Conservation (phyloP, 2,888 invertebrate species). For the Trilocha varians region DNA sequence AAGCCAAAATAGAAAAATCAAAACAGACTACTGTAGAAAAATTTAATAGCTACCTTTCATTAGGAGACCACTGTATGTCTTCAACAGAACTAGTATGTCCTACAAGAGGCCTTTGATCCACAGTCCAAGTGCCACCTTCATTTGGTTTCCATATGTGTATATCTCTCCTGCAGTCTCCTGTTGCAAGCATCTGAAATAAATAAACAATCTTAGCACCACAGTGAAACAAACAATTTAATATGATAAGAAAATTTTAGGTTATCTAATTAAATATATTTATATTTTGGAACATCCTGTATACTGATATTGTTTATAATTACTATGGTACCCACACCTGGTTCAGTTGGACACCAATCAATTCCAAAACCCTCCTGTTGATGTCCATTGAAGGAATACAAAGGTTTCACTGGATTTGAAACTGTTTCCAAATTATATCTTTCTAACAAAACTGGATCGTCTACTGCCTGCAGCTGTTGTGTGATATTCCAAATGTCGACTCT, state of each 20-base stretch:
- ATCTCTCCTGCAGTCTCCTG: slow-evolving; percentile 94
- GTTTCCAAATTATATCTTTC: slow-evolving; percentile 77
- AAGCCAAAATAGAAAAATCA: not conserved
- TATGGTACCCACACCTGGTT: slow-evolving; percentile 77
- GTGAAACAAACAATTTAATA: no score
- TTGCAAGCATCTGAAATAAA: slow-evolving; percentile 82
- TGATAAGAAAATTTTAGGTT: no score
- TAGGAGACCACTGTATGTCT: slow-evolving; percentile 99
- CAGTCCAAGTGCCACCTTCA: slow-evolving; percentile 87
- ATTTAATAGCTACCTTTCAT: slow-evolving; percentile 75
- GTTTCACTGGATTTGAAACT: slow-evolving; percentile 70
- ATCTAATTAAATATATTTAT: no score
- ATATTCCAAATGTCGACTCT: slow-evolving; percentile 95
- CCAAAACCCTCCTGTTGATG: slow-evolving; percentile 96
- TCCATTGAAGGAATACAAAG: slow-evolving; percentile 90
- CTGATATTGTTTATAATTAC: not conserved
- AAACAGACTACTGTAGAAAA: not conserved
- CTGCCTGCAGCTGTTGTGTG: slow-evolving; percentile 82
- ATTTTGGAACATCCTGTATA: not conserved
- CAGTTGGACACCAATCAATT: slow-evolving; percentile 91
- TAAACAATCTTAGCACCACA: no score
- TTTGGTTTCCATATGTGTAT: slow-evolving; percentile 95
- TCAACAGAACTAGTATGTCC: slow-evolving; percentile 96
- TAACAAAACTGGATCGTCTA: slow-evolving; percentile 79
- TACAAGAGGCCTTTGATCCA: slow-evolving; percentile 89